Evolutionary conservation across 1,140 invertebrate genomes (phyloP), one percentile per base, ranked within the genome.

Genomic region (Hesperophylax magnus): DNA sequence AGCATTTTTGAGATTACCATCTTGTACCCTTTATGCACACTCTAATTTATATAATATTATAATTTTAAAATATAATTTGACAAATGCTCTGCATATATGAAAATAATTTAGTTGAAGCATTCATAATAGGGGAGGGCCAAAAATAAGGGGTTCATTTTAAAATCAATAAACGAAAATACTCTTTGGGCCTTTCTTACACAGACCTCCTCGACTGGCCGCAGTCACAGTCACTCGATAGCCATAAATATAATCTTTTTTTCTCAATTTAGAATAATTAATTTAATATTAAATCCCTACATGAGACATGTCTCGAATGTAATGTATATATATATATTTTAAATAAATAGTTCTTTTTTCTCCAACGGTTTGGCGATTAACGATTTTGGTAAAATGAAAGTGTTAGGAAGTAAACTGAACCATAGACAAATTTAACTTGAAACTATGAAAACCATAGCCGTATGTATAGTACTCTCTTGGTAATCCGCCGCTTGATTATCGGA

Each of bases 251-350:
- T 67, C 24, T 72, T 72, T 72, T 52, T 72, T 72, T 27, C 18
- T 72, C 69, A 52, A 72, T 72, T 71, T 72, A 72, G 69, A 72
- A 72, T 67, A 67, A 67, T 72, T 72, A 53, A 72, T 72, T 72
- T 72, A 71, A 67, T 67, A 15, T 34, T 34, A 34, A 67, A 67
- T 34, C 18, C 31, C 34, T 67, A 67, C 9, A 67, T n/a, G 69
- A 72, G 69, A 72, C 69, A 8, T 17, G 52, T 53, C 69, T 72
- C 69, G n/a, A 52, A 52, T 72, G 22, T 72, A 53, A 72, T 72
- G 39, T 72, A 72, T 71, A 71, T 52, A 71, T 52, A 52, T 52
- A 20, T 47, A 14, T 47, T 47, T 47, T 14, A 72, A 72, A 72
- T 72, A 72, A 72, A 72, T 72, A 72, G 24, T 54, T 72, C 18